Evolutionary conservation across 35 echinoderm and acorn worm species (phyloP), one percentile per base, ranked within the genome.

Genomic region (Amphiura filiformis): DNA sequence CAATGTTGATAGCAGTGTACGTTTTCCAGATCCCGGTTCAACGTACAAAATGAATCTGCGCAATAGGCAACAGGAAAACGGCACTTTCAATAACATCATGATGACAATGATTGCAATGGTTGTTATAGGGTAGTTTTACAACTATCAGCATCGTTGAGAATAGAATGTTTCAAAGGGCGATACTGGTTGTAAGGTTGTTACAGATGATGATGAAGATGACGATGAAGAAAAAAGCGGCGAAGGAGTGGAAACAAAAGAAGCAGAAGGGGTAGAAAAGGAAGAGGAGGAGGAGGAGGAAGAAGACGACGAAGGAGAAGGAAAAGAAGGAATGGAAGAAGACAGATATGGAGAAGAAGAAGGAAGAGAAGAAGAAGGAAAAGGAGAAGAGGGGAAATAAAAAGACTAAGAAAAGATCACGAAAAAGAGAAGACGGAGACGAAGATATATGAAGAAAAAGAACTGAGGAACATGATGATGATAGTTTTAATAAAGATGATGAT

Each of bases 191-290:
- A 28, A 40, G 33, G 79, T 39, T 81, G 56, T 13, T 61, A n/a
- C 13, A 61, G 56, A 13, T 61, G 56, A 61, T 61, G 79, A 81
- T 39, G 79, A 39, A 20, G 26, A 81, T 81, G 78, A 80, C 39
- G 1, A 38, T 80, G 78, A 33, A 13, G 9, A 80, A 37, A 26
- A 61, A 61, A 61, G n/a, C 13, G 56, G n/a, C 13, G n/a, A 61
- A 61, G 56, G n/a, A 61, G n/a, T 13, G n/a, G n/a, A 61, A 13
- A 61, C 56, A 61, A 61, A 61, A 61, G n/a, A 61, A 13, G n/a
- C 13, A 14, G 56, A n/a, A 13, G n/a, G 56, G 13, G 56, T n/a
- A n/a, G n/a, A n/a, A n/a, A n/a, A n/a, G n/a, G n/a, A n/a, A n/a
- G n/a, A n/a, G n/a, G n/a, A n/a, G n/a, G n/a, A n/a, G n/a, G n/a